These are phyloP conservation scores for Drosophila maculinotata DNA, from an alignment of 2,888 invertebrate species.

Conservation along the genomic window DNA sequence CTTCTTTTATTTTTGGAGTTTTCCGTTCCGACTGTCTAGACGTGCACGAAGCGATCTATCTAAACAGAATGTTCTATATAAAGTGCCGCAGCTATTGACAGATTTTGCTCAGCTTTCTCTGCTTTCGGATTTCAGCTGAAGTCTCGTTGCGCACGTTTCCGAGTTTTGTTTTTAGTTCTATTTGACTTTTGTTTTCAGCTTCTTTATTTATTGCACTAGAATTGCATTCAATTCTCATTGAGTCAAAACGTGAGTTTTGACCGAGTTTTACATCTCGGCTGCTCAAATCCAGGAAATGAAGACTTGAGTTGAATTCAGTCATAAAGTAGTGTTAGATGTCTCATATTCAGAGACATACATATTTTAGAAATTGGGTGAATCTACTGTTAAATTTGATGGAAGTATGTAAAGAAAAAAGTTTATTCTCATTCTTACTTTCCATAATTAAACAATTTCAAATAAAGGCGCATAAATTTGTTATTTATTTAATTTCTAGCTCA, in stretches of 20 bases:
- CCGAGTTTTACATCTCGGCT: slow-evolving; percentile 9
- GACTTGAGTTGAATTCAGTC: not conserved
- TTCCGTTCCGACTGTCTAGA: slow-evolving; percentile 18
- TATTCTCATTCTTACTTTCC: no score
- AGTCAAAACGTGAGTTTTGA: slow-evolving; percentile 69
- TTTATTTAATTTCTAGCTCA: slow-evolving; percentile 51
- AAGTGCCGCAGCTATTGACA: slow-evolving; percentile 43
- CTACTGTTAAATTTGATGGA: no score
- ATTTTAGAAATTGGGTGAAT: no score
- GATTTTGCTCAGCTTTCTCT: slow-evolving; percentile 64
- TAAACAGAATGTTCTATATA: slow-evolving; percentile 44
- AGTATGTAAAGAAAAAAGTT: no score
- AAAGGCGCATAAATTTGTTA: slow-evolving; percentile 51
- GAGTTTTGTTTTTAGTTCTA: slow-evolving; percentile 53
- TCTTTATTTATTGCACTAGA: slow-evolving; percentile 29
- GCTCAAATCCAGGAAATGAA: slow-evolving; percentile 53
- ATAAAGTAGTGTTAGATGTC: no score
- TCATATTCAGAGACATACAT: no score
- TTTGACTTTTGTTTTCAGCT: slow-evolving; percentile 42
- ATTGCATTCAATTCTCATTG: slow-evolving; percentile 40
- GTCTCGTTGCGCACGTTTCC: slow-evolving; percentile 59
- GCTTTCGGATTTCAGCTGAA: slow-evolving; percentile 18
- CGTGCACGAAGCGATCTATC: slow-evolving; percentile 32
- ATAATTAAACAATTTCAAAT: not conserved
- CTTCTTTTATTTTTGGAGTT: not conserved